Base-by-base conservation (phyloP, 2,113 vertebrate species). In the Apistogramma diplotaenia region DNA sequence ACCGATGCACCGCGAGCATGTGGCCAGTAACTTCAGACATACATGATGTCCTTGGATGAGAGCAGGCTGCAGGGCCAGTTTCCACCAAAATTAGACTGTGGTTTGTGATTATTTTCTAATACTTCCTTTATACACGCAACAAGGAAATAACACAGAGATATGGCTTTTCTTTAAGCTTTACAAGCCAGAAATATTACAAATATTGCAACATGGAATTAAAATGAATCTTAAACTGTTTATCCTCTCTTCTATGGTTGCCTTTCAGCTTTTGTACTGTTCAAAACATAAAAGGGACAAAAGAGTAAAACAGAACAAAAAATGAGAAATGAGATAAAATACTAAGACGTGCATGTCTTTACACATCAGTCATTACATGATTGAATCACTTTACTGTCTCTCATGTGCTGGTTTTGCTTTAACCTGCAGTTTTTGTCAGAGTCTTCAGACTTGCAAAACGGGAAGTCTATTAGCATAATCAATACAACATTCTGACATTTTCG, bases 391-490 rank as follows among this genome's bases (percentile, higher is more conserved):
- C 84, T 29, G 76, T 46, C 87, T 86, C 61, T 90, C 83, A 40
- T 49, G 25, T 29, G 51, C 21, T 5, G 46, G 54, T 37, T 67
- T 72, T 19, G 79, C 35, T 85, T 76, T 53, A 86, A 61, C 54
- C 65, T 40, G 65, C 85, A 75, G 46, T 82, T 86, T 84, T 82
- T 77, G 58, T 77, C 73, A 21, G 84, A 13, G 31, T 83, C 62
- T 16, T 84, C 85, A 81, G 49, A 86, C 49, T 76, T 78, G 80
- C 54, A 83, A 77, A 91, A 84, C 84, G 82, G 57, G 40, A 74
- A 70, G 81, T 58, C 72, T 54, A 76, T 90, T 84, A 78, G 62
- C 81, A 87, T 74, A 71, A 93, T 92, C 89, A 5, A 92, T 90
- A 73, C 23, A 10, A n/a, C 74, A 31, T 83, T 54, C 83, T 86